Percentiles rank a stretch among this genome's conserved stretches.
phyloP scores from a whole-genome alignment of 2,797 vertebrate species.

The Enteromius unitaeniatus region DNA sequence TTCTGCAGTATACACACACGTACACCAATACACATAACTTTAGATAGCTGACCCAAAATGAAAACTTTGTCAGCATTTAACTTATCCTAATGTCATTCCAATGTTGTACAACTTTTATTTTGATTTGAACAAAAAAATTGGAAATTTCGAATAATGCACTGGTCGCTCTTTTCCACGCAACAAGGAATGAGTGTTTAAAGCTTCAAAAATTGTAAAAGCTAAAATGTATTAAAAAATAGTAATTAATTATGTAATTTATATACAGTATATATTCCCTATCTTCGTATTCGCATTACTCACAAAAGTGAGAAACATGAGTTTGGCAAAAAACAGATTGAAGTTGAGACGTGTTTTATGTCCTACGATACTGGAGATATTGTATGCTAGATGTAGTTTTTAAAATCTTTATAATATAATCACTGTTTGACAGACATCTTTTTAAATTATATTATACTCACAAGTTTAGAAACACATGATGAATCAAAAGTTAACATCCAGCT shows the following conservation, averaged over 20 bases:
- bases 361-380: too few relatives aligned
- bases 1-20: background rate
- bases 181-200: background rate
- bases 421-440: too few relatives aligned
- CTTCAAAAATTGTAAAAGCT: too few relatives aligned
- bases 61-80: background rate
- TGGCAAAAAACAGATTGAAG: background rate
- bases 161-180: background rate
- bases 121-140: background rate
- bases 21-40: background rate
- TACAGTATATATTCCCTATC: background rate
- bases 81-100: background rate
- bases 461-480: too few relatives aligned
- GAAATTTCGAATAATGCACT: background rate
- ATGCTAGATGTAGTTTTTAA: too few relatives aligned
- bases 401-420: too few relatives aligned
- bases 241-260: too few relatives aligned
- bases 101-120: background rate
- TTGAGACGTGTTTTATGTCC: too few relatives aligned
- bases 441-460: too few relatives aligned
- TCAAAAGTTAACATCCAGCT: too few relatives aligned
- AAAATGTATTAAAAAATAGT: too few relatives aligned
- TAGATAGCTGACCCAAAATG: background rate
- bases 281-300: too few relatives aligned
- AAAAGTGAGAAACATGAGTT: background rate